phyloP scores from a whole-genome alignment of 2,113 vertebrate species.

The Nibea albiflora region DNA sequence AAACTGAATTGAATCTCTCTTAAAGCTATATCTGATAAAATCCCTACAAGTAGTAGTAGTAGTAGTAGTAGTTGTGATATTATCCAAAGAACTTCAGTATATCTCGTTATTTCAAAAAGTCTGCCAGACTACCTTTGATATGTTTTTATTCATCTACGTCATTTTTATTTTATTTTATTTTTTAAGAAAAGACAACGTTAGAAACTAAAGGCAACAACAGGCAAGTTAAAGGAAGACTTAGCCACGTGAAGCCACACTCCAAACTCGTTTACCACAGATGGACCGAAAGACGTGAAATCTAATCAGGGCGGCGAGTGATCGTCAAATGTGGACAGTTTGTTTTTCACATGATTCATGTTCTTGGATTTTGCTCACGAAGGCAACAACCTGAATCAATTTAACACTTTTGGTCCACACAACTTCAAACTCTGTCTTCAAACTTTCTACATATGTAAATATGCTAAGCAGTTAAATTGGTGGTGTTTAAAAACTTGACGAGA shows the following conservation, averaged over 20 bases:
- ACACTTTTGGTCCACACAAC: no score
- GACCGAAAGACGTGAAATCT: background rate
- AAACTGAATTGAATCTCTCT: constrained; percentile 64
- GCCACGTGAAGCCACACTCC: constrained; percentile 24
- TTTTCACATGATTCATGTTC: background rate
- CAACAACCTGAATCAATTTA: no score
- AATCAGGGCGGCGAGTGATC: no score
- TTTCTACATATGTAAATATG: no score
- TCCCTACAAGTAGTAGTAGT: constrained; percentile 65
- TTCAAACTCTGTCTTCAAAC: no score
- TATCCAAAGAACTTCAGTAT: constrained; percentile 73
- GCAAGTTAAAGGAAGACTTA: constrained; percentile 77
- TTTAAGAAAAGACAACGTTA: constrained; percentile 75
- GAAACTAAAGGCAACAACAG: constrained; percentile 86
- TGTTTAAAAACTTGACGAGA: no score
- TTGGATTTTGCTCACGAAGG: background rate
- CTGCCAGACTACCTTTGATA: constrained; percentile 78
- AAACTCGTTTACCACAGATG: constrained; percentile 12
- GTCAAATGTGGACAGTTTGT: background rate
- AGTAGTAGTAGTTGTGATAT: constrained; percentile 58
- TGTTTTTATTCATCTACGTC: constrained; percentile 74
- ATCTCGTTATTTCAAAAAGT: constrained; percentile 67
- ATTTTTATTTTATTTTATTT: constrained; percentile 30
- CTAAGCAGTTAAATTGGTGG: no score
- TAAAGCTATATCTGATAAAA: constrained; percentile 83